Evolutionary conservation across 2,797 vertebrate genomes (phyloP), one percentile per base, ranked within the genome.

Genomic region (Muscicapa striata): DNA sequence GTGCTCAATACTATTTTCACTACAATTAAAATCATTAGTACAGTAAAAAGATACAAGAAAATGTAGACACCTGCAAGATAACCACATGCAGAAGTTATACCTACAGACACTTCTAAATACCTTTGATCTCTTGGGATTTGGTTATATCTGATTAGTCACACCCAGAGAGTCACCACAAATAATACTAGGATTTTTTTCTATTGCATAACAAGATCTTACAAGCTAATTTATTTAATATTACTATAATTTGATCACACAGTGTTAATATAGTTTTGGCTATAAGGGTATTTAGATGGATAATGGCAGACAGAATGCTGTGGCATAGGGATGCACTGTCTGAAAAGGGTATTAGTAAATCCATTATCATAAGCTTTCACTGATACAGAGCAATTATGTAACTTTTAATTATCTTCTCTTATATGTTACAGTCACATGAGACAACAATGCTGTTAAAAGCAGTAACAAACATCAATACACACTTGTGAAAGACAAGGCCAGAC

Each of bases 401-500:
- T 68, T 17, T 30, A 64, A 61, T 92, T 91, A 75, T 36, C 51
- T 74, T 82, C 51, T 52, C 27, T 40, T 40, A 9, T 3, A 67
- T 54, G 22, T 40, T 59, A 43, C 34, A 57, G 38, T 75, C 68
- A 95, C 66, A 9, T 32, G 87, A 75, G 23, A 84, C 72, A 88
- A 80, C 34, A 84, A 40, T 5, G 34, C 20, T 54, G 79, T 91
- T 94, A 90, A 86, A 91, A 90, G 90, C n/a, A 84, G 61, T 20
- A 89, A 75, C 59, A 89, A 93, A 59, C 58, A 84, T 32, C 55
- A 93, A 87, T 62, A 87, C 15, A n/a, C 13, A 29, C 15, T 20
- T 58, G 15, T 10, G 34, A 83, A 87, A 95, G 40, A 77, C 52
- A 74, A 51, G 61, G 27, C 30, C 8, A 54, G 27, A 89, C 13